Evolutionary conservation across 2,888 invertebrate species (phyloP), one percentile per base, ranked within the genome.

Genomic region (Trissolcus brochymenae): DNA sequence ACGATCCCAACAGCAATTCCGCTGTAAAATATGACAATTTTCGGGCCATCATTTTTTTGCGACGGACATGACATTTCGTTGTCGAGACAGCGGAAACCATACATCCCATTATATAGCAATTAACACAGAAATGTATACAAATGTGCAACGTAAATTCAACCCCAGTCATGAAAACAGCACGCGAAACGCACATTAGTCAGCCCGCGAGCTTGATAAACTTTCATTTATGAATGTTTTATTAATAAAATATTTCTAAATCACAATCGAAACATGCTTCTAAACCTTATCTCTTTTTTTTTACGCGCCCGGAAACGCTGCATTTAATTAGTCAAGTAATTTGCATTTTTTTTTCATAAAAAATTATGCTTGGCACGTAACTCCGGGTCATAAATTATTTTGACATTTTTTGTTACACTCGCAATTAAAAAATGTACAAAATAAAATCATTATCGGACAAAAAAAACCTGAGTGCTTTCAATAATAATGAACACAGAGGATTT

Each of bases 111-210:
- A 82, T 79, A 80, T 79, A 81, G 75, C 83, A 82, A 83, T 84
- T 83, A 83, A 81, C 78, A 61, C 74, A 66, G 71, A 71, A 82
- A 84, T 83, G 81, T 82, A 82, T 84, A 84, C 81, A 78, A 82
- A 83, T 82, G 81, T 71, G 67, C 54, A 41, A 74, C 79, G 80
- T 81, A 82, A 82, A 82, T 81, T 79, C 73, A 71, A 75, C 55
- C 40, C 57, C 40, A 35, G 49, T 62, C 62, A 19, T 16, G 53
- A 53, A 29, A 25, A 40, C 19, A 13, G n/a, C 41, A 56, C 50
- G 56, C 56, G 41, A 56, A 41, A 56, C 46, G 64, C 53, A 19
- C 53, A 7, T 25, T 9, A 14, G 17, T 25, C 40, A 21, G 35
- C 14, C 14, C 40, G 14, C 55, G 21, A 7, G 43, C 46, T 64